Conservation (phyloP, 2,888 invertebrate species). For the Zaprionus obscuricornis region DNA sequence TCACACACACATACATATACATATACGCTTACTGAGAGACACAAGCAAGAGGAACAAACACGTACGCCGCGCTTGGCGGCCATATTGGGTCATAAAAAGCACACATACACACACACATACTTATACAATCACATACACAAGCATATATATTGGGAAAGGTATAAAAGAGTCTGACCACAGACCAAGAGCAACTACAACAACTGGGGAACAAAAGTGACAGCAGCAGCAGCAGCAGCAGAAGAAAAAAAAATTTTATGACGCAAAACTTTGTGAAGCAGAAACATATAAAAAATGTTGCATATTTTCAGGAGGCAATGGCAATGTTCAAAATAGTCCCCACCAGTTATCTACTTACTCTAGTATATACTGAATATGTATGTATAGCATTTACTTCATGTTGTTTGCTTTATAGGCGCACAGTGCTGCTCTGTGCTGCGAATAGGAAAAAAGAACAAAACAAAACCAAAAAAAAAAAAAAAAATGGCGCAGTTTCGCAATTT, state of each 20-base stretch:
- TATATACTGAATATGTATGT: conserved; percentile 18
- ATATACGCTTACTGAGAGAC: not conserved
- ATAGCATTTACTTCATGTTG: conserved; percentile 44
- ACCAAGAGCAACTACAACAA: conserved; percentile 42
- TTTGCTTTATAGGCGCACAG: conserved; percentile 64
- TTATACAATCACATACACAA: conserved; percentile 11
- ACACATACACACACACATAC: conserved; percentile 45
- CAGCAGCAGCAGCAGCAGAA: conserved; percentile 38
- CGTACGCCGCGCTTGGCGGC: conserved; percentile 71
- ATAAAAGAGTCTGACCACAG: conserved; percentile 63
- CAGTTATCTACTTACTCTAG: conserved; percentile 5
- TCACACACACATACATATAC: conserved; percentile 5
- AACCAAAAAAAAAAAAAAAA: conserved; percentile 32
- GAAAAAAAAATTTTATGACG: conserved; percentile 70
- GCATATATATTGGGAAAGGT: conserved; percentile 15
- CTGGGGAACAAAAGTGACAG: conserved; percentile 59
- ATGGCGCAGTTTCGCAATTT: conserved; percentile 73
- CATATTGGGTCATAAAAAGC: conserved; percentile 78
- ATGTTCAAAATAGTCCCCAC: conserved; percentile 46
- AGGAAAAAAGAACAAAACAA: conserved; percentile 24
- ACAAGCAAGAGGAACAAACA: conserved; percentile 39
- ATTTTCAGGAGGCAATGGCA: conserved; percentile 54
- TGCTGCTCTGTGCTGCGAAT: conserved; percentile 29
- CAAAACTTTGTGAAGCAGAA: conserved; percentile 74
- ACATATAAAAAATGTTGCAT: conserved; percentile 75